phyloP scores from a whole-genome alignment of 2,888 invertebrate species.

The Trichopoda pennipes region DNA sequence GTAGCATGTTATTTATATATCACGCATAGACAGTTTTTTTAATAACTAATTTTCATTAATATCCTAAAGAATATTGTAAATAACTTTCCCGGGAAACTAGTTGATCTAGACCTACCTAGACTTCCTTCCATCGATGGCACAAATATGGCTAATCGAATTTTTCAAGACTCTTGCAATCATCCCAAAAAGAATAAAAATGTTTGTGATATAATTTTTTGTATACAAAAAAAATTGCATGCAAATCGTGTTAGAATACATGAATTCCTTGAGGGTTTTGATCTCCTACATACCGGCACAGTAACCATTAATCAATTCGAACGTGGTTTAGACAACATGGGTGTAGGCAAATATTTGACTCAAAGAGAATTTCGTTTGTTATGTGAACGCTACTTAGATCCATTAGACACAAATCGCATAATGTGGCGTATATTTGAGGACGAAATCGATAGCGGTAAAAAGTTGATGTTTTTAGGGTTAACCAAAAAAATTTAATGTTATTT shows the following conservation, averaged over 20 bases:
- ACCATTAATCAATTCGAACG: slow-evolving; percentile 87
- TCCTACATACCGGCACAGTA: slow-evolving; percentile 85
- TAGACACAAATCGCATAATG: slow-evolving; percentile 85
- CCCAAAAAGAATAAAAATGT: slow-evolving; percentile 72
- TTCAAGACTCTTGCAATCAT: slow-evolving; percentile 71
- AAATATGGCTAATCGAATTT: slow-evolving; percentile 64
- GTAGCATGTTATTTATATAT: slow-evolving; percentile 39
- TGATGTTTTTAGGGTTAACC: neutral
- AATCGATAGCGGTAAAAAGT: slow-evolving; percentile 85
- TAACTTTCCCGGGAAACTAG: slow-evolving; percentile 85
- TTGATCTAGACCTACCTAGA: slow-evolving; percentile 87
- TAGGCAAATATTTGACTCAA: slow-evolving; percentile 84
- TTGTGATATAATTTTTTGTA: slow-evolving; percentile 78
- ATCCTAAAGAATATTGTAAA: slow-evolving; percentile 81
- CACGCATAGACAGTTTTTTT: neutral
- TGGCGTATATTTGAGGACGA: slow-evolving; percentile 91
- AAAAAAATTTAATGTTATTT: neutral
- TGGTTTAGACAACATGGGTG: slow-evolving; percentile 85
- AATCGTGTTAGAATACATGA: slow-evolving; percentile 85
- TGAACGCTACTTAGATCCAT: slow-evolving; percentile 87
- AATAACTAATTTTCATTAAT: neutral
- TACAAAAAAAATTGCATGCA: slow-evolving; percentile 86
- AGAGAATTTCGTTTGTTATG: slow-evolving; percentile 85
- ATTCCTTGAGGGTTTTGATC: slow-evolving; percentile 88
- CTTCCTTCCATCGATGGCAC: slow-evolving; percentile 80